Percentiles rank a stretch among this genome's conserved stretches.
Conservation (phyloP, 2,797 vertebrate genomes). For the Lateolabrax maculatus region DNA sequence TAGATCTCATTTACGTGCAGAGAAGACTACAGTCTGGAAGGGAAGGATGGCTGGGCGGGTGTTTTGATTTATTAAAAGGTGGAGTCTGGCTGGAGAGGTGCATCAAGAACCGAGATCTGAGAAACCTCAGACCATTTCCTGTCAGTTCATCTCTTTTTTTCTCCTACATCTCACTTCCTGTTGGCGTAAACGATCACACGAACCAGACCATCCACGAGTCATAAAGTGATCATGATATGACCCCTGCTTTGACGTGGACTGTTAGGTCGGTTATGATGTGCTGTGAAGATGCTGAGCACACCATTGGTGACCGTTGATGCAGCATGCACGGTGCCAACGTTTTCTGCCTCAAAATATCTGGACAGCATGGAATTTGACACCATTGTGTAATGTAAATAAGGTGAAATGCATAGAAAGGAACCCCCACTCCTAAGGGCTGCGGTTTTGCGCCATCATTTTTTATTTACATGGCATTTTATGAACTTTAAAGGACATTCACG, state of each 20-base stretch:
- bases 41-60: no score
- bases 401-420: not conserved
- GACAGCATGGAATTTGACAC: not conserved
- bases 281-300: not conserved
- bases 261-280: constrained; percentile 44
- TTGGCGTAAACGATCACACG: not conserved
- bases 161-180: constrained; percentile 21
- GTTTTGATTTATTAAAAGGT: not conserved
- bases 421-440: not conserved
- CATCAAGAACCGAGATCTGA: not conserved
- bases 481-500: constrained; percentile 18
- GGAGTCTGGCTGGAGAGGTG: constrained; percentile 2
- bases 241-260: constrained; percentile 22
- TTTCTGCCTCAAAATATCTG: not conserved
- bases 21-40: not conserved
- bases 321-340: not conserved
- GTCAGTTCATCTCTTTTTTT: constrained; percentile 27
- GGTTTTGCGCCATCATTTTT: not conserved
- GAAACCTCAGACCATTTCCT: constrained; percentile 51
- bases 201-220: constrained; percentile 22
- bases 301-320: not conserved
- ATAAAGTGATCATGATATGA: constrained; percentile 41
- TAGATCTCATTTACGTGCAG: not conserved
- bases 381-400: not conserved
- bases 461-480: not conserved